These are phyloP conservation scores for Pangasius macronema DNA, from an alignment of 2,797 vertebrate genomes.

Conservation along the genomic window DNA sequence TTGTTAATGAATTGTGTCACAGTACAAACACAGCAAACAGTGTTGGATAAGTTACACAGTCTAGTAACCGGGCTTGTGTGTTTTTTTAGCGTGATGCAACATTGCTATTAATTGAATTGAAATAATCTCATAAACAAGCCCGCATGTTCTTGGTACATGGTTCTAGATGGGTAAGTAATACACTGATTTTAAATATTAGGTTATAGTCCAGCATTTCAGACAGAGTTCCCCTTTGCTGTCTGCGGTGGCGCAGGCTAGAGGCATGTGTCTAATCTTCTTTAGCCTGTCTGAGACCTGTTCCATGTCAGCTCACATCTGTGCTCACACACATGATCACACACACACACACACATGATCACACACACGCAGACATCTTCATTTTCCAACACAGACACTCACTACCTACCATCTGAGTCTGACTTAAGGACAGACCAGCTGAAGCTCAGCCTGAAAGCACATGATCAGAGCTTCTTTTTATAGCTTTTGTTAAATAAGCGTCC, in stretches of 20 bases:
- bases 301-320: conserved; percentile 52
- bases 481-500: neutral
- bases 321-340: conserved; percentile 12
- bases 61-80: neutral
- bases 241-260: conserved; percentile 14
- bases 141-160: neutral
- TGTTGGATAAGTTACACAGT: neutral
- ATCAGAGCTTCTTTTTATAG: neutral
- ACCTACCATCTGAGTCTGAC: conserved; percentile 1
- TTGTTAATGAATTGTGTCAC: neutral
- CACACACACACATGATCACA: neutral
- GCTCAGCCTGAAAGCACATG: conserved; percentile 13
- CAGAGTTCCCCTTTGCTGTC: conserved; percentile 7
- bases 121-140: neutral
- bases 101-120: neutral
- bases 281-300: conserved; percentile 51
- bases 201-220: conserved; percentile 1
- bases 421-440: neutral
- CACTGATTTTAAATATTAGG: neutral
- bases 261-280: conserved; percentile 48
- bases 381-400: neutral
- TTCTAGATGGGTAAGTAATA: neutral
- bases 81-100: neutral
- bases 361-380: conserved; percentile 1
- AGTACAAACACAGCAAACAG: neutral